These are phyloP conservation scores for Steinernema hermaphroditum DNA, from an alignment of 2,888 invertebrate genomes.

Conservation along the genomic window DNA sequence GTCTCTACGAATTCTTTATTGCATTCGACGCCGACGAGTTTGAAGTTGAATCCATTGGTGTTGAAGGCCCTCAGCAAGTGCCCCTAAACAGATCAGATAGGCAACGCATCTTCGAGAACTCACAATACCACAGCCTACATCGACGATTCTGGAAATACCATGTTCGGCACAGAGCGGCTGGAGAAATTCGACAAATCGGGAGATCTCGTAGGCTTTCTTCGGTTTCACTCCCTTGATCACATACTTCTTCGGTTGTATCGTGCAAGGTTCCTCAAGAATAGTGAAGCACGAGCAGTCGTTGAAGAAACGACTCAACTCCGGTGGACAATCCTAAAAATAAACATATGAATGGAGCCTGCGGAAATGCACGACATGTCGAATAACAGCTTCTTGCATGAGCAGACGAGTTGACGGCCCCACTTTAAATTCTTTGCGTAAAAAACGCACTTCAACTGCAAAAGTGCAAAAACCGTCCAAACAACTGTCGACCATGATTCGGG, in stretches of 20 bases:
- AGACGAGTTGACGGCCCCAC: background rate
- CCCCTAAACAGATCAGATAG: slow-evolving; percentile 8
- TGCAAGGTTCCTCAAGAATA: background rate
- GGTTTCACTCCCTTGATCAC: slow-evolving; percentile 33
- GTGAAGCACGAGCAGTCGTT: background rate
- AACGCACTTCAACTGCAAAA: background rate
- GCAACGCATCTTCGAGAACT: too few species aligned
- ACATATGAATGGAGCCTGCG: too few species aligned
- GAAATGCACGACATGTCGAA: too few species aligned
- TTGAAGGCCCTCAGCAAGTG: slow-evolving; percentile 19
- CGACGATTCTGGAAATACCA: slow-evolving; percentile 35
- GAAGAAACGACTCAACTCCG: background rate
- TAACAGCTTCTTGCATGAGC: slow-evolving; percentile 14
- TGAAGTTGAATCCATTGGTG: background rate
- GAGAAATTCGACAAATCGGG: slow-evolving; percentile 29
- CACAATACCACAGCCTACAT: slow-evolving; percentile 41
- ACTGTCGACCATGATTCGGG: slow-evolving; percentile 19
- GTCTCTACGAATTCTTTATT: slow-evolving; percentile 10
- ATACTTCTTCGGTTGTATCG: background rate
- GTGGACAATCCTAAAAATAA: background rate
- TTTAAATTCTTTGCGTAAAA: background rate
- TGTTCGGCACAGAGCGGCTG: slow-evolving; percentile 27
- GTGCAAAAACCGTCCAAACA: slow-evolving; percentile 2
- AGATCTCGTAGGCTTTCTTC: slow-evolving; percentile 39
- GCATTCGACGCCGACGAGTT: slow-evolving; percentile 13